Percentiles rank a stretch among this genome's conserved stretches.
phyloP scores from a whole-genome alignment of 2,888 invertebrate genomes.

The Cheilosia soror region DNA sequence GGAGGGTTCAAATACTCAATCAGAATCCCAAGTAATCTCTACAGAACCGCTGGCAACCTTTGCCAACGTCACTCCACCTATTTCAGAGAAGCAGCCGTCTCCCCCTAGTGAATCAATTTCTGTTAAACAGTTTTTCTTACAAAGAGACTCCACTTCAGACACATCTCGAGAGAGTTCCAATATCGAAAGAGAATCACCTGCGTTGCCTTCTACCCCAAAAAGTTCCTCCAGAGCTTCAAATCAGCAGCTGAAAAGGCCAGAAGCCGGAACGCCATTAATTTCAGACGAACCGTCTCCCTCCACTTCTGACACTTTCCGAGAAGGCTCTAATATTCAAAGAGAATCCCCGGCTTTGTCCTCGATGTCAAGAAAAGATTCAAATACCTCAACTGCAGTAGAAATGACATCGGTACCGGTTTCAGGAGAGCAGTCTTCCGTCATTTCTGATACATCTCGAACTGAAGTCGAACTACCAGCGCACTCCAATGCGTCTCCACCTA shows the following conservation, averaged over 20 bases:
- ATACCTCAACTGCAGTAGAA: background rate
- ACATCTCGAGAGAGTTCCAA: background rate
- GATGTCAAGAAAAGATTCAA: conserved; percentile 30
- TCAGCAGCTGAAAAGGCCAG: no score
- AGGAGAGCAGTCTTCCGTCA: background rate
- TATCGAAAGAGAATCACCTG: background rate
- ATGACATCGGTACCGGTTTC: background rate
- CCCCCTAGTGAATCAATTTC: no score
- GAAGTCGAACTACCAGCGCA: no score
- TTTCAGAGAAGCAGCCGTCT: no score
- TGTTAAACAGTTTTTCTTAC: no score
- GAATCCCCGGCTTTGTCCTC: conserved; percentile 29
- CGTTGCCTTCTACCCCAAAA: background rate
- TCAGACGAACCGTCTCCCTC: no score
- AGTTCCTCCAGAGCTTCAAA: no score
- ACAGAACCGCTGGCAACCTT: no score
- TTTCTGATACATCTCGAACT: background rate
- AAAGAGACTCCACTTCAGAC: no score
- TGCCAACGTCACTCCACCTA: no score
- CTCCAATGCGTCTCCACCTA: background rate
- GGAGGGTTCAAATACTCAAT: background rate
- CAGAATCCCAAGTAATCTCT: background rate
- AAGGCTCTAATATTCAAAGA: conserved; percentile 2
- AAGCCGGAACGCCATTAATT: no score
- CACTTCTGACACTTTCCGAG: background rate